These are phyloP conservation scores for Benthosema pterotum DNA, from an alignment of 2,797 vertebrate genomes.

Conservation along the genomic window DNA sequence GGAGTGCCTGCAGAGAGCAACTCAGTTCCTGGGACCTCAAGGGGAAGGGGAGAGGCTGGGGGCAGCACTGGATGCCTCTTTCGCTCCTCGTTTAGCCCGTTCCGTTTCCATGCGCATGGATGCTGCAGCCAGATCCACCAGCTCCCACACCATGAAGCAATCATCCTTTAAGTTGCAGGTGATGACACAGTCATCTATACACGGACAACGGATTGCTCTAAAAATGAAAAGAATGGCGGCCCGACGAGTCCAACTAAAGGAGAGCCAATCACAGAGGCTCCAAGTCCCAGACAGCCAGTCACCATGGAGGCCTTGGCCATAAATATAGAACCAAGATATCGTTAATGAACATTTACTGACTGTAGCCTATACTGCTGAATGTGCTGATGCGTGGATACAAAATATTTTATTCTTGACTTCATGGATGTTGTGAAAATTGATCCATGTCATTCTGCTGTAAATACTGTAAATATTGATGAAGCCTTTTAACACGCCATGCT, in stretches of 20 bases:
- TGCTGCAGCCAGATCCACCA: neutral
- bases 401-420: no score
- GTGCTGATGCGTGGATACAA: no score
- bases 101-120: neutral
- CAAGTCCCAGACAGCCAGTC: constrained; percentile 6
- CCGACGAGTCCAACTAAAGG: neutral
- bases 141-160: neutral
- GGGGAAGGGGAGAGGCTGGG: constrained; percentile 54
- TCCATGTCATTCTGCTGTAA: constrained; percentile 24
- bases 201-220: neutral
- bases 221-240: neutral
- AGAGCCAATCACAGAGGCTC: neutral
- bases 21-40: constrained; percentile 63
- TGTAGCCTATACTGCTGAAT: no score
- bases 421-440: no score
- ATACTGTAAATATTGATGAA: constrained; percentile 42
- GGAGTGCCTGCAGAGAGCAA: constrained; percentile 64
- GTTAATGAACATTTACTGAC: neutral
- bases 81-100: neutral
- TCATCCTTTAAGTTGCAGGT: neutral
- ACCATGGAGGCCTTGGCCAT: constrained; percentile 53
- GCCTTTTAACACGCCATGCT: constrained; percentile 15
- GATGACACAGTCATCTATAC: neutral
- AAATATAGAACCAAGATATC: neutral
- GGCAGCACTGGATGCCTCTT: constrained; percentile 3